Evolutionary conservation across 2,797 vertebrate species (phyloP).

Genomic region (Holocentrus rufus): DNA sequence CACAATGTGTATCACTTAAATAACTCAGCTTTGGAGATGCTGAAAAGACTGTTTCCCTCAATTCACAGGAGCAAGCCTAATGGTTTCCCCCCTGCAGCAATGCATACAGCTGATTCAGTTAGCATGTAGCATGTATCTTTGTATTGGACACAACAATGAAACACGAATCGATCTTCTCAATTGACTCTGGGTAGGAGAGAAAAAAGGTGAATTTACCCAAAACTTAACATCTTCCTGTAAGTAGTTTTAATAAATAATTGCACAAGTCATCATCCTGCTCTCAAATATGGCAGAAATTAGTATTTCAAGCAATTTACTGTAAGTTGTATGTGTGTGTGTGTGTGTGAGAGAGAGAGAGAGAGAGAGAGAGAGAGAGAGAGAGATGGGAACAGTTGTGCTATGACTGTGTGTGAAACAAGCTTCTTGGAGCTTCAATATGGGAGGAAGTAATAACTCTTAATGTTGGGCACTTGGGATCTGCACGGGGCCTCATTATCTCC

Average conservation of each 20-base stretch:
- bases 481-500: conserved; percentile 80
- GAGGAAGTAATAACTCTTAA: conserved; percentile 84
- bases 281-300: neutral
- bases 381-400: conserved; percentile 43
- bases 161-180: too few relatives aligned
- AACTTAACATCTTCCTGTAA: too few relatives aligned
- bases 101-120: too few relatives aligned
- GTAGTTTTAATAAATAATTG: neutral
- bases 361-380: conserved; percentile 16
- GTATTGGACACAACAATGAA: too few relatives aligned
- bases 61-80: too few relatives aligned
- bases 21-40: too few relatives aligned
- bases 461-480: conserved; percentile 79
- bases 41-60: too few relatives aligned
- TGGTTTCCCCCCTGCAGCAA: too few relatives aligned
- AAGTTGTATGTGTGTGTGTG: conserved; percentile 10
- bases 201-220: too few relatives aligned
- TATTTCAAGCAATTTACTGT: neutral
- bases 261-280: conserved; percentile 17
- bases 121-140: too few relatives aligned
- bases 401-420: conserved; percentile 68
- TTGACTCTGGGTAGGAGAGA: too few relatives aligned
- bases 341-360: neutral
- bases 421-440: conserved; percentile 72
- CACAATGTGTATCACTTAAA: too few relatives aligned